Conservation (phyloP, 1,140 invertebrate genomes). For the Penaeus chinensis region DNA sequence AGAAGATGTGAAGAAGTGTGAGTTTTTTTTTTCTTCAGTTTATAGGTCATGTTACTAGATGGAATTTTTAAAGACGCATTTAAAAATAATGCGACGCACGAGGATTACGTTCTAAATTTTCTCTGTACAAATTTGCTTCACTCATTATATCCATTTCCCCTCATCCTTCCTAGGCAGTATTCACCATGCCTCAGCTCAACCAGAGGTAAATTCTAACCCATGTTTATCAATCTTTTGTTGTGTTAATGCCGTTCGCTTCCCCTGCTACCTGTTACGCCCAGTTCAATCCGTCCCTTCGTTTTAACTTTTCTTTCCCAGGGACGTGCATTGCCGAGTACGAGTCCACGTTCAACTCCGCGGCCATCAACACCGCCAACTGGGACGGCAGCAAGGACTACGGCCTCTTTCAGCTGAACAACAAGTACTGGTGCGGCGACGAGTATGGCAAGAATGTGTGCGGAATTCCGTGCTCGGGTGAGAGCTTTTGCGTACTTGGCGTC, state of each 20-base stretch:
- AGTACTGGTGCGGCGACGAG: conserved; percentile 57
- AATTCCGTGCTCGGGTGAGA: conserved; percentile 47
- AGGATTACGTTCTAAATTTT: too few relatives aligned
- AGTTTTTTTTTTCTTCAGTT: conserved; percentile 24
- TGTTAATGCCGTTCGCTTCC: too few relatives aligned
- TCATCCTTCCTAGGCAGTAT: neutral
- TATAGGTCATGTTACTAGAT: neutral
- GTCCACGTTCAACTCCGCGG: conserved; percentile 59
- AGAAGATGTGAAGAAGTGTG: conserved; percentile 47
- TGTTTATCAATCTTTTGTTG: too few relatives aligned
- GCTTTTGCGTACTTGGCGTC: neutral
- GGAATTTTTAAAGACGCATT: neutral
- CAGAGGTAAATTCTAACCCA: too few relatives aligned
- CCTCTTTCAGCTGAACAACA: conserved; percentile 61
- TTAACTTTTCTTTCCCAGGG: conserved; percentile 22
- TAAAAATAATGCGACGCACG: too few relatives aligned
- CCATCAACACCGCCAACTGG: conserved; percentile 53
- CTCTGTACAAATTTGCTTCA: too few relatives aligned
- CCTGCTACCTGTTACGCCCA: neutral
- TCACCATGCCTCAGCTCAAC: neutral
- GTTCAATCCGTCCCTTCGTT: neutral
- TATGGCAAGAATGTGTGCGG: conserved; percentile 55
- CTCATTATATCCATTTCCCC: too few relatives aligned
- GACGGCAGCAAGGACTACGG: conserved; percentile 62
- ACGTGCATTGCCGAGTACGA: conserved; percentile 62